These are phyloP conservation scores for Torymus auratus DNA, from an alignment of 2,888 invertebrate species.

Conservation along the genomic window DNA sequence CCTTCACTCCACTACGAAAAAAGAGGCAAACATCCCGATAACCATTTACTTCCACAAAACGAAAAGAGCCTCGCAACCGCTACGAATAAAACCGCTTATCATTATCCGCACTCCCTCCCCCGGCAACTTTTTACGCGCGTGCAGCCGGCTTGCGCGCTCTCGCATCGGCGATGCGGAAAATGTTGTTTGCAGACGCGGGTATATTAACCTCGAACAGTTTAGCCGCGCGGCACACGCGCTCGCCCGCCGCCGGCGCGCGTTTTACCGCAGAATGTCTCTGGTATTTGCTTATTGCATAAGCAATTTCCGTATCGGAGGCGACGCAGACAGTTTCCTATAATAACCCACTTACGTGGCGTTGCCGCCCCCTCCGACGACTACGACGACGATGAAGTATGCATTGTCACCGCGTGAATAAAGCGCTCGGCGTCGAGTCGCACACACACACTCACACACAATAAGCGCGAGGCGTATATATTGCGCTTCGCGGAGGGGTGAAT, in stretches of 20 bases:
- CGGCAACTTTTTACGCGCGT: too few species aligned
- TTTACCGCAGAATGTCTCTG: constrained; percentile 65
- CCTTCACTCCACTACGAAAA: too few species aligned
- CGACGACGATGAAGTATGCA: constrained; percentile 63
- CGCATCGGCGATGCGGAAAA: constrained; percentile 12
- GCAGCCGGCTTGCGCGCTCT: not conserved
- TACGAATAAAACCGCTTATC: not conserved
- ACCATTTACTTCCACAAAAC: too few species aligned
- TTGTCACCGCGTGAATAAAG: constrained; percentile 59
- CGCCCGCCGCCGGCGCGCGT: constrained; percentile 42
- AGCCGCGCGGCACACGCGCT: constrained; percentile 46
- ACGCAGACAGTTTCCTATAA: constrained; percentile 71
- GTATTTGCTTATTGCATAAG: constrained; percentile 73
- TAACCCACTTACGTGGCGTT: constrained; percentile 68
- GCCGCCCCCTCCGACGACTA: constrained; percentile 12
- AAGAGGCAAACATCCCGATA: too few species aligned
- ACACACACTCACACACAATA: not conserved
- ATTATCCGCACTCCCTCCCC: not conserved
- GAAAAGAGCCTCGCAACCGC: too few species aligned
- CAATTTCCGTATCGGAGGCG: constrained; percentile 71
- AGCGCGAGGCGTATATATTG: too few species aligned
- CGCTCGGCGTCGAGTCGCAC: constrained; percentile 3
- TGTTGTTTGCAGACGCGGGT: constrained; percentile 20
- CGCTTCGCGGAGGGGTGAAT: not conserved
- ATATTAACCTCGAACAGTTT: constrained; percentile 57